Conservation (phyloP, 1,140 invertebrate genomes). For the Drosophila aff. region DNA sequence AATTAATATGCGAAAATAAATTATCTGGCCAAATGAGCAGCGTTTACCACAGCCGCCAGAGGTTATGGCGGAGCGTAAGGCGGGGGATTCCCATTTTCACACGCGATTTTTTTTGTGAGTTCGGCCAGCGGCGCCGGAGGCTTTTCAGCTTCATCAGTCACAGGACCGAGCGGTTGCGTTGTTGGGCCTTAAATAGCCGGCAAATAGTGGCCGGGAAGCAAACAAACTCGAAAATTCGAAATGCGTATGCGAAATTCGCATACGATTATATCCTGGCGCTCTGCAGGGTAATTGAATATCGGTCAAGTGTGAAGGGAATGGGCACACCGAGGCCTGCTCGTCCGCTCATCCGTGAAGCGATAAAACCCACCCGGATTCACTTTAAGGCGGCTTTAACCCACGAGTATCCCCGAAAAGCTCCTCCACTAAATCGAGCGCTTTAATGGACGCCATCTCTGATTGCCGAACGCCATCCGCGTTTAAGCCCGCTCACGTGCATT, state of each 20-base stretch:
- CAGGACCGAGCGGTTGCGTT: slow-evolving; percentile 49
- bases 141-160: slow-evolving; percentile 81
- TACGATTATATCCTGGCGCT: slow-evolving; percentile 30
- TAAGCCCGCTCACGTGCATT: slow-evolving; percentile 42
- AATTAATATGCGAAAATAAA: slow-evolving; percentile 84
- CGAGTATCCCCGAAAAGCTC: slow-evolving; percentile 16
- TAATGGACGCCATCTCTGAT: slow-evolving; percentile 33
- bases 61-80: slow-evolving; percentile 2
- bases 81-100: slow-evolving; percentile 57
- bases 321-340: slow-evolving; percentile 27
- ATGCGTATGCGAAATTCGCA: slow-evolving; percentile 10
- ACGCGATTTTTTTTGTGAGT: slow-evolving; percentile 63
- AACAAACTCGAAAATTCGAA: slow-evolving; percentile 13
- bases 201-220: slow-evolving; percentile 58
- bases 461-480: slow-evolving; percentile 11
- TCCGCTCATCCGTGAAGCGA: slow-evolving; percentile 65
- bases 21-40: slow-evolving; percentile 82
- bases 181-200: slow-evolving; percentile 43
- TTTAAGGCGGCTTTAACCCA: slow-evolving; percentile 26
- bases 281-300: slow-evolving; percentile 77
- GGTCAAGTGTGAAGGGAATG: slow-evolving; percentile 70
- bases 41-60: slow-evolving; percentile 51
- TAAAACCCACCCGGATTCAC: slow-evolving; percentile 62
- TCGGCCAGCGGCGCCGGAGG: slow-evolving; percentile 23
- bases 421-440: slow-evolving; percentile 14